phyloP scores from a whole-genome alignment of 2,888 invertebrate species.

The Leptinotarsa peninsularis region DNA sequence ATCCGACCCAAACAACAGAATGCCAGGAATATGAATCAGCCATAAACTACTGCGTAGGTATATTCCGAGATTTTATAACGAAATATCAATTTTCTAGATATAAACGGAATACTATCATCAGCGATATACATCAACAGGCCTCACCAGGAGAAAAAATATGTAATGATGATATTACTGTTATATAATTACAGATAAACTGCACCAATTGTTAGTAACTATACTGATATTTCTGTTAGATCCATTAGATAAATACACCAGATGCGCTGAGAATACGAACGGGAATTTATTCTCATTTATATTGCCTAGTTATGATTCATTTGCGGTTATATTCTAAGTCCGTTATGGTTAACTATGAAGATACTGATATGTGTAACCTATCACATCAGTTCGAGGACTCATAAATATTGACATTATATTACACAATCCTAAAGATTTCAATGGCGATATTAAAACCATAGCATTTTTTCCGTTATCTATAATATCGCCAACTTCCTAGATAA shows the following conservation, averaged over 20 bases:
- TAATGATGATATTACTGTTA: not conserved
- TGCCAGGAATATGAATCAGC: too few species aligned
- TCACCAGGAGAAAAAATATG: not conserved
- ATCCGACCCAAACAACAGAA: too few species aligned
- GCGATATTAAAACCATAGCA: too few species aligned
- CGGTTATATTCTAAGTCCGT: not conserved
- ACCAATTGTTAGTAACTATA: not conserved
- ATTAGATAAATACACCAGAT: constrained; percentile 3
- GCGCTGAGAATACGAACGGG: not conserved
- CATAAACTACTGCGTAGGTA: too few species aligned
- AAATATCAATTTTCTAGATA: too few species aligned
- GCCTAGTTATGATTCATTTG: constrained; percentile 11
- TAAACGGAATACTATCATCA: too few species aligned
- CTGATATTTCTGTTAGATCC: not conserved
- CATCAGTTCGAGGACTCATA: not conserved
- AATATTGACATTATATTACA: not conserved
- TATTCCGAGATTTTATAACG: too few species aligned
- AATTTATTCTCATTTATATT: not conserved
- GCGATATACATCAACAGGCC: not conserved
- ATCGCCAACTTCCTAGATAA: too few species aligned
- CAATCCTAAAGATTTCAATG: too few species aligned
- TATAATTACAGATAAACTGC: not conserved
- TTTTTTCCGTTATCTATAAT: too few species aligned
- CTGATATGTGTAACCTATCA: constrained; percentile 5
- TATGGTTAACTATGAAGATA: not conserved